Evolutionary conservation across 2,888 invertebrate species (phyloP), one percentile per base, ranked within the genome.

Genomic region (Plutella xylostella): DNA sequence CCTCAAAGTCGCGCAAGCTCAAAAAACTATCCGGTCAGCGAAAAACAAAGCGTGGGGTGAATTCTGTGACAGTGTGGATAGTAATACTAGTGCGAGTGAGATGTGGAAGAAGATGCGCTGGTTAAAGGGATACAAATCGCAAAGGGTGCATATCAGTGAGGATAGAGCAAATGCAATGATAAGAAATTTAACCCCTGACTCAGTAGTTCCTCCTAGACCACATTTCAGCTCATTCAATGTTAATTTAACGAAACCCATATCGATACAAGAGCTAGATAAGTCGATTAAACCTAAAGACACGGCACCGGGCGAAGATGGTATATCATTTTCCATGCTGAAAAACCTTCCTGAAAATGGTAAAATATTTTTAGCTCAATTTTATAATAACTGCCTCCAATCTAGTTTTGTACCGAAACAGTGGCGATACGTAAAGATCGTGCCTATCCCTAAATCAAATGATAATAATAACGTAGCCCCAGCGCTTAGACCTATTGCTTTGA

Each of bases 391-490:
- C 14, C 17, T 28, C 2, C 4, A 3, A 7, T 19, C 37, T 12
- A 39, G 51, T 15, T 45, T 51, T 35, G 48, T 53, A 11, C 57
- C 54, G 0, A 15, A 2, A 9, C 56, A 59, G 22, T 57, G 54
- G 55, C 40, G 52, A 12, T 33, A 51, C n/a, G 4, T 55, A 7
- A 37, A 4, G 2, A 50, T 55, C 6, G 28, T 50, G 2, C 51
- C 55, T 11, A 51, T 55, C 2, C 55, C 55, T 1, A 58, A 56
- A 44, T 47, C 47, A 1, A 48, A 43, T 1, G 21, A 43, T 1
- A 45, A 22, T 22, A 25, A 39, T 12, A n/a, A n/a, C n/a, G n/a
- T n/a, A n/a, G n/a, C n/a, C n/a, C n/a, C n/a, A n/a, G n/a, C n/a
- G n/a, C 11, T 18, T 25, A 39, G 39, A 25, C 39, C 39, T 3